Evolutionary conservation across 2,113 vertebrate species (phyloP), one percentile per base, ranked within the genome.

Genomic region (Azemiops feae): DNA sequence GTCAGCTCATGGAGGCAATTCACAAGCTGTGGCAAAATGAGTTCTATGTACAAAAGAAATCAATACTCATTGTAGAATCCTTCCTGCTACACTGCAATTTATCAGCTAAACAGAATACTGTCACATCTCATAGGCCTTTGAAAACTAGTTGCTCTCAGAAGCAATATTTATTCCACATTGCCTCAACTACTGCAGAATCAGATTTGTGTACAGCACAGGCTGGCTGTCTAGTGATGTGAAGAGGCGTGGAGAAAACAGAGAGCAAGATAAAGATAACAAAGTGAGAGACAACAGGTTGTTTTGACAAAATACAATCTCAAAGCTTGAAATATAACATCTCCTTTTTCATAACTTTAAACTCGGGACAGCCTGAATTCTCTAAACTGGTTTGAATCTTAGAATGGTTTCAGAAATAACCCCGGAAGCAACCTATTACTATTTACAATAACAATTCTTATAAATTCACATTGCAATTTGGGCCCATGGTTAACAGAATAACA

Each of bases 11-110:
- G 96, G 96, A 97, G 91, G 93, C 95, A 93, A 96, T 97, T 96
- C 94, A 94, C 94, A 96, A 93, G 91, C 95, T 87, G 88, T 34
- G 95, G 94, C 96, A 96, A 97, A 98, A 97, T 96, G 95, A 97
- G 92, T 93, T 96, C 94, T 93, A 94, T 94, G 96, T 96, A 95
- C 96, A 96, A 95, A 97, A 97, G 95, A 97, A 97, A 98, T 97
- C 97, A 97, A 97, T 97, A 97, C 94, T 96, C 96, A 96, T 96
- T 95, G 96, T 96, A 96, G 93, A 92, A 95, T 96, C 95, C 92
- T 97, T 97, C 96, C 95, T 95, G 93, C 92, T 95, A 93, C 95
- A 93, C 87, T 93, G 93, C 90, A 96, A 96, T 97, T 96, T 92
- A 96, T 97, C 96, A 96, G 95, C 97, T 94, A 94, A 96, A 96